Conservation (phyloP, 2,113 vertebrate genomes). For the Myrmophylax atrothorax region DNA sequence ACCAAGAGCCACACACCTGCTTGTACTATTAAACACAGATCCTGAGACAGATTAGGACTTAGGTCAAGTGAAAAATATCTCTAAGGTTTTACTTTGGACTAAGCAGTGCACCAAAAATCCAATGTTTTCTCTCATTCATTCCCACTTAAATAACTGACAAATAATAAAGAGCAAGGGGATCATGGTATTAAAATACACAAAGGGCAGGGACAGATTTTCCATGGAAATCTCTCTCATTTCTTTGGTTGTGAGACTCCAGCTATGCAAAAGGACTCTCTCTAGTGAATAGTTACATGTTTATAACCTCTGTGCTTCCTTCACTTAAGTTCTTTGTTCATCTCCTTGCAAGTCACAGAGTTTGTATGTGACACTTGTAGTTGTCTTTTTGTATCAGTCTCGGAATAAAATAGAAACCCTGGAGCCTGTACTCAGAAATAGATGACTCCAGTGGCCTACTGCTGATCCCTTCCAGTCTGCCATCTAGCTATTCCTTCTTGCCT, state of each 20-base stretch:
- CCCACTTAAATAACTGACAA: not conserved
- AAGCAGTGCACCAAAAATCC: not conserved
- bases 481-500: not conserved
- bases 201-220: not conserved
- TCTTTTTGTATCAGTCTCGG: not conserved
- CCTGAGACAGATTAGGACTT: not conserved
- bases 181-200: not conserved
- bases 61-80: not conserved
- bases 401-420: not conserved
- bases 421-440: not conserved
- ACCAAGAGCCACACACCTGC: accelerated
- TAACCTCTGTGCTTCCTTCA: not conserved
- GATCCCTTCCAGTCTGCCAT: not conserved
- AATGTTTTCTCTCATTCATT: not conserved
- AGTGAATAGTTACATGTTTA: not conserved
- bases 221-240: not conserved
- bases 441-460: not conserved
- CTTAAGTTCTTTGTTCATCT: not conserved
- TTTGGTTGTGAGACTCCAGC: not conserved
- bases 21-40: not conserved
- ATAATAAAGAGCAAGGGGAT: not conserved
- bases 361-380: not conserved
- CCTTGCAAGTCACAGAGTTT: not conserved
- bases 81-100: not conserved
- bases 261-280: not conserved